A percentile compares a stretch with the other conserved stretches of the same genome.
Evolutionary conservation across 2,888 invertebrate genomes (phyloP).

Genomic region (Axea sp.): DNA sequence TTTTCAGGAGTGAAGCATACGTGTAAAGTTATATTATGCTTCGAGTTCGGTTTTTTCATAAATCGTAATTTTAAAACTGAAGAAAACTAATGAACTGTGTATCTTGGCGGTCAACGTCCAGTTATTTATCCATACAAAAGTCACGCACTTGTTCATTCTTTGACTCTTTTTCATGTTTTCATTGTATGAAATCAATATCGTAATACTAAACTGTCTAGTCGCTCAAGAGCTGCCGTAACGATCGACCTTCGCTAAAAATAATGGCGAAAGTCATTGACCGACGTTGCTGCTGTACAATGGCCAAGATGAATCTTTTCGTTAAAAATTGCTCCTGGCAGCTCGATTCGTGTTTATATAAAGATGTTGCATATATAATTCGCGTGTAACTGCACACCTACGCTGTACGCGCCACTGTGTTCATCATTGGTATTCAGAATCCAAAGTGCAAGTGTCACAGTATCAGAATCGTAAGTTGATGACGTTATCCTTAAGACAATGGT

Average conservation of each 20-base stretch:
- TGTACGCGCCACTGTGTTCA: too few relatives aligned
- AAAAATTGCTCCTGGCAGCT: too few relatives aligned
- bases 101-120: too few relatives aligned
- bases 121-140: too few relatives aligned
- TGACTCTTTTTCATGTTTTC: slow-evolving; percentile 6
- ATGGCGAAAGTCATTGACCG: slow-evolving; percentile 53
- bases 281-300: neutral
- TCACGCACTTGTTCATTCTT: slow-evolving; percentile 1
- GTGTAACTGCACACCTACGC: too few relatives aligned
- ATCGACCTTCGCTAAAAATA: slow-evolving; percentile 57
- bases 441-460: slow-evolving; percentile 72
- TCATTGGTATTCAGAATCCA: slow-evolving; percentile 74
- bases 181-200: slow-evolving; percentile 42
- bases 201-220: slow-evolving; percentile 25
- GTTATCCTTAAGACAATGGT: slow-evolving; percentile 64
- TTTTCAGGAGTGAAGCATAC: too few relatives aligned
- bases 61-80: too few relatives aligned
- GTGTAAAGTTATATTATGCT: too few relatives aligned
- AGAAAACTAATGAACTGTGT: too few relatives aligned
- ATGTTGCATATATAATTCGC: too few relatives aligned
- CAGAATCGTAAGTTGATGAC: slow-evolving; percentile 66
- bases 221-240: slow-evolving; percentile 32
- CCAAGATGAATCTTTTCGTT: neutral
- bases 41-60: too few relatives aligned
- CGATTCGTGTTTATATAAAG: too few relatives aligned